Base-by-base conservation (phyloP, 1,140 invertebrate genomes). In the Portunus trituberculatus region DNA sequence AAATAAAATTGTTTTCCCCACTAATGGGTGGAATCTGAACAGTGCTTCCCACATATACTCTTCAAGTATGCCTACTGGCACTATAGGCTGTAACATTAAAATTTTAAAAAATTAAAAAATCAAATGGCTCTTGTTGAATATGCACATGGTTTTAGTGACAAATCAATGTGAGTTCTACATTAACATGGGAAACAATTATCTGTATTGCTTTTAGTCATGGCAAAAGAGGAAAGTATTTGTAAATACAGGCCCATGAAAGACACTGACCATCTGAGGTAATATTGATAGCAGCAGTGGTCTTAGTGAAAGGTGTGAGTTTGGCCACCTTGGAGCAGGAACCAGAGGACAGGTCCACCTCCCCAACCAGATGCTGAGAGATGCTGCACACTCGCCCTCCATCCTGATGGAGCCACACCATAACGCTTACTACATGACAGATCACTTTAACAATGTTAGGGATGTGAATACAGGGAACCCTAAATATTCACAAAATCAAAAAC, bases 261-360 rank as follows among this genome's bases (percentile, higher is more conserved):
- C 29, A 83, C 91, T 84, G 82, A 93, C 91, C 91, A 45, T 84
- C 67, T 6, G 39, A 52, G 25, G 91, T 93, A 28, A 25, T 28
- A 31, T 46, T 93, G 46, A 93, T 31, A 10, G 91, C 91, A 46
- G 91, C 82, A n/a, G 91, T 76, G 6, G 82, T 46, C 82, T 52
- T 93, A 10, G 82, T 93, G 12, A 46, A 12, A 28, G 76, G 16
- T 8, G 28, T 46, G 28, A 93, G 28, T 39, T 83, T 46, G 16
- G 52, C 29, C n/a, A 93, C 39, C 76, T 48, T 93, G 67, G 91
- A 93, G 45, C 32, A 25, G 46, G 29, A 29, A 3, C 91, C 91
- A 12, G 91, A 76, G 14, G 25, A 28, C 39, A 93, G 76, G 39
- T 93, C 82, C 29, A 93, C 91, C 29, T 93, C 91, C 12, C 91